Evolutionary conservation across 1,140 invertebrate genomes (phyloP), one percentile per base, ranked within the genome.

Genomic region (Caenorhabditis latens): DNA sequence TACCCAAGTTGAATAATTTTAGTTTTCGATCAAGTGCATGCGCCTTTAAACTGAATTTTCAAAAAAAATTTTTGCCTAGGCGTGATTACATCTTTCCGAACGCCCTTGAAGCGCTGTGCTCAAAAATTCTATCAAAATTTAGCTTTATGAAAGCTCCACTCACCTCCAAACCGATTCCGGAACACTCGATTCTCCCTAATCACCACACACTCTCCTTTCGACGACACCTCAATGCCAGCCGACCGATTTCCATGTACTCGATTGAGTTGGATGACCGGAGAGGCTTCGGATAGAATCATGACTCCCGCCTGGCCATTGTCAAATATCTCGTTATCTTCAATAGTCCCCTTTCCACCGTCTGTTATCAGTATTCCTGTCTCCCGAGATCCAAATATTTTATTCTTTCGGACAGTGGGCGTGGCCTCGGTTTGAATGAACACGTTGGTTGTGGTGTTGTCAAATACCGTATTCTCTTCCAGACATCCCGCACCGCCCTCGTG

Each of bases 141-240:
- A n/a, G 21, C 2, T 32, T 32, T 32, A 32, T 32, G 21, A 21
- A 21, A 21, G 16, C 8, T 61, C 0, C 21, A 61, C 71, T 53
- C 5, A 79, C 71, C 71, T 79, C 71, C 71, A 79, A 79, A 79
- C 13, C 71, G 43, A 79, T 79, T 79, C 71, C 71, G 11, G 42
- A 79, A 79, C 71, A 79, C 71, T 21, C 71, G 71, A 79, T 79
- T 79, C 71, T 79, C 71, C 71, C 46, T 24, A 21, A 79, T n/a
- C n/a, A n/a, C 43, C 19, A 79, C 71, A 24, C 43, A 50, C 6
- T 79, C 46, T 11, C n/a, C 71, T 24, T 79, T 79, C 13, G 71
- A 79, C 1, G 71, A 79, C n/a, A 79, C 71, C 14, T 79, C 71
- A 5, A 79, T 79, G 2, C 71, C 71, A 24, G 71, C 71, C 43